These are phyloP conservation scores for Hemitrygon akajei DNA, from an alignment of 2,797 vertebrate species.

Conservation along the genomic window DNA sequence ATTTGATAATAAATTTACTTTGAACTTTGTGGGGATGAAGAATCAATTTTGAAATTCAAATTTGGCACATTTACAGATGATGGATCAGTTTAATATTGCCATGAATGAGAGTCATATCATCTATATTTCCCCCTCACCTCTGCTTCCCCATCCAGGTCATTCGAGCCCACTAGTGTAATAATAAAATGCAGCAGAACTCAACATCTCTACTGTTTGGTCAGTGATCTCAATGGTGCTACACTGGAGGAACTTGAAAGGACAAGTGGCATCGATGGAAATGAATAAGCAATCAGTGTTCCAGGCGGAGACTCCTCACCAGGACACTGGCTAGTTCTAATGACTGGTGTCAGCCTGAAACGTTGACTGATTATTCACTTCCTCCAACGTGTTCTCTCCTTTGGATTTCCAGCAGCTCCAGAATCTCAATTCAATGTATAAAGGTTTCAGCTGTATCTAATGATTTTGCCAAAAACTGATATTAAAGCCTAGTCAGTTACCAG, in stretches of 20 bases:
- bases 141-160: not conserved
- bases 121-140: not conserved
- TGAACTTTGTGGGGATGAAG: not conserved
- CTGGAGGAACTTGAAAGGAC: not conserved
- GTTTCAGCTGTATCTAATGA: not conserved
- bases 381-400: too few relatives aligned
- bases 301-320: too few relatives aligned
- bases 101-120: too few relatives aligned
- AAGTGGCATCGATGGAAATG: too few relatives aligned
- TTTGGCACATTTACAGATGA: not conserved
- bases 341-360: too few relatives aligned
- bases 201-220: too few relatives aligned
- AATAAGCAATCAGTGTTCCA: too few relatives aligned
- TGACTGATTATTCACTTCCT: too few relatives aligned
- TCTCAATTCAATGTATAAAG: not conserved
- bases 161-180: not conserved
- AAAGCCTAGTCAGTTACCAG: not conserved
- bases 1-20: too few relatives aligned
- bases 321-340: too few relatives aligned
- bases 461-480: not conserved
- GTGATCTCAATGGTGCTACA: not conserved
- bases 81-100: not conserved
- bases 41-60: not conserved
- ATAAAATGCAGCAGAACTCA: not conserved
- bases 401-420: too few relatives aligned